phyloP scores from a whole-genome alignment of 2,113 vertebrate genomes.

The Antechinus flavipes region DNA sequence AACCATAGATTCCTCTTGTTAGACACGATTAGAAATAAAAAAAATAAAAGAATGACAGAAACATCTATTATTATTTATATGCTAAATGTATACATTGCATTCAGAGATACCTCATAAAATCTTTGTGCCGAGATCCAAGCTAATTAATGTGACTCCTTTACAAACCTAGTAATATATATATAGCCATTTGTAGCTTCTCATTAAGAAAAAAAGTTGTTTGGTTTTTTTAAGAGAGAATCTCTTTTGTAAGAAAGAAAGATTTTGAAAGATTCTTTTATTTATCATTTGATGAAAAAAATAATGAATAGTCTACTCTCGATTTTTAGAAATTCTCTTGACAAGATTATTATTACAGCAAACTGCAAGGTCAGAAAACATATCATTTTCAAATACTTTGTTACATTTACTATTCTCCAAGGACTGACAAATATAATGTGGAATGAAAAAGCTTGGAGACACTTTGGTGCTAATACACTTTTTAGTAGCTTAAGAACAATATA shows the following conservation, averaged over 20 bases:
- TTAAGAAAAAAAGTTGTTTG: background rate
- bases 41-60: background rate
- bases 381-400: slow-evolving; percentile 38
- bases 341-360: slow-evolving; percentile 18
- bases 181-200: background rate
- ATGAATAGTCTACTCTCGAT: background rate
- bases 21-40: background rate
- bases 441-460: slow-evolving; percentile 5
- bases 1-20: background rate
- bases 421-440: slow-evolving; percentile 21
- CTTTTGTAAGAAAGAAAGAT: slow-evolving; percentile 21
- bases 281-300: slow-evolving; percentile 15
- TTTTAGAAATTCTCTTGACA: slow-evolving; percentile 42
- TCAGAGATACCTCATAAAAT: slow-evolving; percentile 10
- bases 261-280: slow-evolving; percentile 15
- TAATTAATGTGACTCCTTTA: slow-evolving; percentile 28
- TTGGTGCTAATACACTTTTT: slow-evolving; percentile 14
- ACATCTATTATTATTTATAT: background rate
- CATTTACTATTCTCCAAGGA: slow-evolving; percentile 25
- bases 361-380: background rate
- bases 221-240: slow-evolving; percentile 13
- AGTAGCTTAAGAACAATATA: slow-evolving; percentile 12
- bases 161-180: slow-evolving; percentile 20
- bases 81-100: slow-evolving; percentile 2
- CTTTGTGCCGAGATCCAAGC: slow-evolving; percentile 11